phyloP scores from a whole-genome alignment of 30 jellyfish, hydroid and myxozoan genomes.

The Aurelia aurita region DNA sequence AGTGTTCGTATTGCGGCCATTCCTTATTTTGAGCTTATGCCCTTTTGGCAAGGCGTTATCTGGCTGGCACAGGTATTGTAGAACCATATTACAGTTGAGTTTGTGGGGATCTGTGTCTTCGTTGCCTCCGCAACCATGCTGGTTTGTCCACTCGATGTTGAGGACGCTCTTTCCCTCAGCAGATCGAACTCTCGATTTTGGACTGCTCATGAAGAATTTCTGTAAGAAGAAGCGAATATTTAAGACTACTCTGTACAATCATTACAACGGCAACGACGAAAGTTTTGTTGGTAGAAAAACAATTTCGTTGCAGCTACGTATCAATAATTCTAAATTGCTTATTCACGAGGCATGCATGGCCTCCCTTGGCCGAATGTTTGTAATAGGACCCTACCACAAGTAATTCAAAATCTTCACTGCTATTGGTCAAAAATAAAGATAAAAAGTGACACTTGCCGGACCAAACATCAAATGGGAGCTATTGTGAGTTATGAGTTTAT shows the following conservation, averaged over 20 bases:
- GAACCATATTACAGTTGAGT: constrained; percentile 84
- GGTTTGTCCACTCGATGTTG: constrained; percentile 91
- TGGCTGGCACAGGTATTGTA: constrained; percentile 86
- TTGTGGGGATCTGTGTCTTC: constrained; percentile 94
- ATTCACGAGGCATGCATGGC: too few relatives aligned
- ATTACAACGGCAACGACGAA: too few relatives aligned
- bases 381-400: too few relatives aligned
- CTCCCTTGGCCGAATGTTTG: too few relatives aligned
- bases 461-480: too few relatives aligned
- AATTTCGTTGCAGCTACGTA: too few relatives aligned
- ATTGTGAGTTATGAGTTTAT: too few relatives aligned
- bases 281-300: too few relatives aligned
- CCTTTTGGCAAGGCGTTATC: constrained; percentile 39
- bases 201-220: constrained; percentile 57
- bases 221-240: not conserved
- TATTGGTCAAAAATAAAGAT: too few relatives aligned
- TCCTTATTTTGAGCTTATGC: constrained; percentile 49
- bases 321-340: too few relatives aligned
- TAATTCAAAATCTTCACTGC: too few relatives aligned
- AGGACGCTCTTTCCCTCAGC: constrained; percentile 61
- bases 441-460: too few relatives aligned
- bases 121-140: constrained; percentile 98
- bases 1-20: constrained; percentile 72
- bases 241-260: not conserved
- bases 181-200: constrained; percentile 28